Base-by-base conservation (phyloP, 1,140 invertebrate species). In the Lepidotrigona ventralis region DNA sequence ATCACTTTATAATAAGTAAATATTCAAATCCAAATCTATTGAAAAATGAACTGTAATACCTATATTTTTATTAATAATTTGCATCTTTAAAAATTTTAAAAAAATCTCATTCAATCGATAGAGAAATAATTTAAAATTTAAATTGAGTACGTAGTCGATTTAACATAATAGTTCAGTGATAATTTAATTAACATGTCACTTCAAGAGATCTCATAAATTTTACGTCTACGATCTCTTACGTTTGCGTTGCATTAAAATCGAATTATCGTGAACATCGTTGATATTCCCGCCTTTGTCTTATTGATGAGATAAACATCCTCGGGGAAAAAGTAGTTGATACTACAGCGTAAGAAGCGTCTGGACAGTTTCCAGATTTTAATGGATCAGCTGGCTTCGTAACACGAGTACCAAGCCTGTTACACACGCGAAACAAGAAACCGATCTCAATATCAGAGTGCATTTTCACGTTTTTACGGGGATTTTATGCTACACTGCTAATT, bases 361-460 rank as follows among this genome's bases (percentile, higher is more conserved):
- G 68, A 70, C 11, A 70, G 39, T 46, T 70, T 70, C 39, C 68
- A 70, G 68, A 70, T 70, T 70, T 51, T 51, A 70, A 70, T 70
- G 39, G 23, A 70, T 46, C 23, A 46, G 39, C 68, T 70, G 21
- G 39, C 39, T 8, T 70, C 23, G 39, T 21, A 46, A n/a, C 66
- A 14, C 64, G 64, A 29, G 29, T 26, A 68, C 21, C 17, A 1
- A 68, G 8, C 23, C 8, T 12, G 39, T 51, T 51, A 51, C n/a
- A 33, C 23, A 8, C 21, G 23, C 0, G 12, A 46, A 70, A 14
- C 21, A n/a, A 23, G 68, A 23, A 70, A 70, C 12, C 21, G 11
- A n/a, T 46, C n/a, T 46, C 23, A 68, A 68, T 33, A 68, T 68
- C 19, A 21, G 33, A 21, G 66, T 5, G 11, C 4, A 12, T 23